These are phyloP conservation scores for Poeciliopsis paucimaculata DNA, from an alignment of 2,797 vertebrate species.

Conservation along the genomic window DNA sequence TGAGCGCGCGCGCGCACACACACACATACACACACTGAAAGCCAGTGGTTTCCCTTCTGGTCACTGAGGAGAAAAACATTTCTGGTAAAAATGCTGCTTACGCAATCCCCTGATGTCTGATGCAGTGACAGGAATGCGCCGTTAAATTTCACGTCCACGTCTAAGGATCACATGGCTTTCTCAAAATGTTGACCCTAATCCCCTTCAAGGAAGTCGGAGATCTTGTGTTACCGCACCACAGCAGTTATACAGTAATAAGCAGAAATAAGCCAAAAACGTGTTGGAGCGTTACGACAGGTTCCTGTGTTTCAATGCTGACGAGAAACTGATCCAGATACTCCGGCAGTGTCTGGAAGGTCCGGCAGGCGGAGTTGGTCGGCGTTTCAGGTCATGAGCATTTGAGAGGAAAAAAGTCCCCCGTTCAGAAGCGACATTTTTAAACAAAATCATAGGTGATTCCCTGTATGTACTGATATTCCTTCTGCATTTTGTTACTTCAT, in stretches of 20 bases:
- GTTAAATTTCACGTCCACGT: constrained; percentile 22
- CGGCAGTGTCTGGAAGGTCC: not conserved
- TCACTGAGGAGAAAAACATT: constrained; percentile 55
- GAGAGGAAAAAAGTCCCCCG: not conserved
- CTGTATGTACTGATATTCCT: not conserved
- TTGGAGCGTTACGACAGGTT: not conserved
- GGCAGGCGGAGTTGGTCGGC: not conserved
- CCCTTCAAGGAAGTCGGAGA: constrained; percentile 32
- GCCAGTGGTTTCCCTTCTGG: constrained; percentile 58
- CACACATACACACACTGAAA: constrained; percentile 39
- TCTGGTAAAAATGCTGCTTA: constrained; percentile 63
- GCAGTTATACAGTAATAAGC: too few species aligned
- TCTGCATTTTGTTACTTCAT: not conserved
- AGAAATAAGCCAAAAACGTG: not conserved
- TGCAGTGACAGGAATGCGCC: constrained; percentile 53
- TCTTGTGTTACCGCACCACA: not conserved
- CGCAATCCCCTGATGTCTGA: constrained; percentile 44
- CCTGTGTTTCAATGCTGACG: not conserved
- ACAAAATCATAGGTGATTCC: not conserved
- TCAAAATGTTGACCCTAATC: constrained; percentile 22
- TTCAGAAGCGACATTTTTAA: not conserved
- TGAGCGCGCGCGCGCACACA: constrained; percentile 23
- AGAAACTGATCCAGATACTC: not conserved
- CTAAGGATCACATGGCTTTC: constrained; percentile 10
- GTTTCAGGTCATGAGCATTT: not conserved